Conservation (phyloP, 2,113 vertebrate genomes). For the Hemichromis elongatus region DNA sequence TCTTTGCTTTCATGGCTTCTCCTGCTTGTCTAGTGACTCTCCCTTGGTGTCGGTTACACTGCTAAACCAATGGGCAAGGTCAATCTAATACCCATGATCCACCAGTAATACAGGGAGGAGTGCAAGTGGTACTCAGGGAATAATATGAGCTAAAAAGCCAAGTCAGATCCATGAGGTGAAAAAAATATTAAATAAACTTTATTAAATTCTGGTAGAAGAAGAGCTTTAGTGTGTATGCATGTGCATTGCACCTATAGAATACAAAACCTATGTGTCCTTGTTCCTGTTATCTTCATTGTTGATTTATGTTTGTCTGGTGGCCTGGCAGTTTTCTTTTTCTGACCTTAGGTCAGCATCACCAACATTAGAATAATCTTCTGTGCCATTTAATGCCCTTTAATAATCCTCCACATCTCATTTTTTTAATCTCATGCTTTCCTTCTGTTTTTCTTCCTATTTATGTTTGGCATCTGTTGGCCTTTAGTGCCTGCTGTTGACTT, state of each 20-base stretch:
- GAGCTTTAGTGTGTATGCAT: not conserved
- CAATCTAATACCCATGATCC: not conserved
- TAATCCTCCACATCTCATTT: conserved; percentile 65
- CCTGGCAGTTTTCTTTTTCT: conserved; percentile 22
- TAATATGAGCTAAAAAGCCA: not conserved
- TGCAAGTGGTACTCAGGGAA: conserved; percentile 14
- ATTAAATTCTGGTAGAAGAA: not conserved
- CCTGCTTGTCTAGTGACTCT: not conserved
- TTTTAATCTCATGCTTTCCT: conserved; percentile 65
- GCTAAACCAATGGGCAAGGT: not conserved
- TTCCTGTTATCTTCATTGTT: conserved; percentile 29
- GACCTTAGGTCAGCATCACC: conserved; percentile 42
- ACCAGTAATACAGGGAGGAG: conserved; percentile 1
- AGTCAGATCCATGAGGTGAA: not conserved
- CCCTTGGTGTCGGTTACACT: not conserved
- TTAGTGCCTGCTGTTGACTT: conserved; percentile 44
- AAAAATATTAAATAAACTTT: not conserved
- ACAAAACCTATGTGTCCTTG: not conserved
- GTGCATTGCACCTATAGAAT: not conserved
- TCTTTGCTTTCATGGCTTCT: not conserved
- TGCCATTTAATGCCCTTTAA: conserved; percentile 72
- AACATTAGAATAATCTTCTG: conserved; percentile 65
- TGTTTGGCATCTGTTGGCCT: conserved; percentile 61
- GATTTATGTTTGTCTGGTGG: conserved; percentile 27
- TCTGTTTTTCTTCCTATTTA: conserved; percentile 64